Evolutionary conservation across 2,113 vertebrate species (phyloP), one percentile per base, ranked within the genome.

Genomic region (Puffinus mauretanicus): DNA sequence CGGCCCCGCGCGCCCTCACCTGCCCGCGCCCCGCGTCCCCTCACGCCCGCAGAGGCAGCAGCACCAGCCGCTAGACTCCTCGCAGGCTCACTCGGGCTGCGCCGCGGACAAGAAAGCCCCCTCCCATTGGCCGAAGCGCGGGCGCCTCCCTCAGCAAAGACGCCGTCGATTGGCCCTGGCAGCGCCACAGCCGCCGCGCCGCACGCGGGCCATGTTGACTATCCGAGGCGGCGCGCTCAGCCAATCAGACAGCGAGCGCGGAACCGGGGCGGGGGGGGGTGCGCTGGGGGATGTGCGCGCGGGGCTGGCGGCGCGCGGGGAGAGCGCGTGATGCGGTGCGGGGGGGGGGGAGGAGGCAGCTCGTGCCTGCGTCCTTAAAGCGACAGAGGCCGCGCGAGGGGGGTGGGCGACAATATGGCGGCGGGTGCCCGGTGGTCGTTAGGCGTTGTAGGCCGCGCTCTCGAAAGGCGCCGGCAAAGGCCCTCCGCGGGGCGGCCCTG

Each of bases 1-100:
- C 32, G 1, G 18, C 38, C 47, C 32, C 54, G 9, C 70, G 9
- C 47, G 4, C 36, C 60, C 83, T 80, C 60, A 80, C 76, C 94
- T 95, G 51, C 92, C 78, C 57, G 67, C 77, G 54, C 82, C 69
- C 55, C 73, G 82, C 83, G 93, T 86, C 49, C 47, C 77, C 93
- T 95, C 94, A 40, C 62, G 93, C 90, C 91, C 95, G 96, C 97
- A 96, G 86, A 95, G 95, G 92, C 96, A 95, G 93, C 96, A 65
- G 75, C 85, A 11, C 60, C 85, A 65, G 29, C 82, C 66, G 65
- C 88, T 38, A 32, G 17, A 49, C 83, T 88, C 84, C 61, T 88
- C 86, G 44, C 95, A 82, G 42, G 29, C 87, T 88, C 96, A 10
- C 57, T 67, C 81, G 54, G 94, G 90, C 94, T 94, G 90, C 90